phyloP scores from a whole-genome alignment of 2,888 invertebrate genomes.

The Lasioglossum villosulum region DNA sequence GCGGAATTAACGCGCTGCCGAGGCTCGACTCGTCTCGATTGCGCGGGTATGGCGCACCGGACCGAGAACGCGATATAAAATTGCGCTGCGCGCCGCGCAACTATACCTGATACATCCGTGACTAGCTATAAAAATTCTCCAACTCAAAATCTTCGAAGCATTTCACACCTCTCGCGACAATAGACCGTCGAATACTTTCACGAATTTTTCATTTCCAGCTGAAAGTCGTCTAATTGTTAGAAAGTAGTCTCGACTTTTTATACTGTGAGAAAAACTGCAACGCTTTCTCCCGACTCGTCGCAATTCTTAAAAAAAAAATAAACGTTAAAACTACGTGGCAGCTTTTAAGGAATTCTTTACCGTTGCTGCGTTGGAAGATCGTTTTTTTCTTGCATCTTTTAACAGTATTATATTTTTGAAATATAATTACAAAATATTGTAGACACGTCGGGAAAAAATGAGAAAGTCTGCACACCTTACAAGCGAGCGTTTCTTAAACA shows the following conservation, averaged over 20 bases:
- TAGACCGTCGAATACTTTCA: neutral
- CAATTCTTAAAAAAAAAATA: neutral
- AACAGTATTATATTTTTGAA: neutral
- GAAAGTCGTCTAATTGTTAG: neutral
- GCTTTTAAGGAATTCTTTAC: neutral
- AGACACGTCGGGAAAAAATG: neutral
- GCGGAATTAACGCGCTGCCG: conserved; percentile 78
- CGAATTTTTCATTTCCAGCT: neutral
- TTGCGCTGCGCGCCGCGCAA: neutral
- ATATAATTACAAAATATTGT: neutral
- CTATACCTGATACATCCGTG: neutral
- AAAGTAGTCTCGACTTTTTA: neutral
- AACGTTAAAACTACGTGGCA: neutral
- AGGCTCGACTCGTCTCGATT: conserved; percentile 54
- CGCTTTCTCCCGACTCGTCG: neutral
- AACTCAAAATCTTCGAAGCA: neutral
- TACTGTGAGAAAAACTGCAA: neutral
- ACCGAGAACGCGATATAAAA: conserved; percentile 40
- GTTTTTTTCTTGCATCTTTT: neutral
- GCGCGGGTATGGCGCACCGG: conserved; percentile 44
- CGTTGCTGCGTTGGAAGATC: neutral
- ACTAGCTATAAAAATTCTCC: neutral
- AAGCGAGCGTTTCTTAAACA: neutral
- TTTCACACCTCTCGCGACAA: neutral
- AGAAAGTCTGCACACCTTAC: neutral